Percentiles rank a stretch among this genome's conserved stretches.
Conservation (phyloP, 2,888 invertebrate genomes). For the Apomyelois bistriatella region DNA sequence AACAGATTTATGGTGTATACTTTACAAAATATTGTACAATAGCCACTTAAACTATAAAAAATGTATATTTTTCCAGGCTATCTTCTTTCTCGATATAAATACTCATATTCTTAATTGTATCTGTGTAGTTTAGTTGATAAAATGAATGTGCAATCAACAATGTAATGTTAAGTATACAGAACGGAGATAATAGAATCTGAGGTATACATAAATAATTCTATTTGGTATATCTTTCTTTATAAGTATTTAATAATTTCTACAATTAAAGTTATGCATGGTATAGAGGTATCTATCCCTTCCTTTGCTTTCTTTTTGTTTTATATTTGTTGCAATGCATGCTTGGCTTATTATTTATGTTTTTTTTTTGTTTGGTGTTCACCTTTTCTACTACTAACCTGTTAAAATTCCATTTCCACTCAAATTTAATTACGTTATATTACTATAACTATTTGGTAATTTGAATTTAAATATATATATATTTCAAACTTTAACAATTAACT, state of each 20-base stretch:
- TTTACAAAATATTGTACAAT: too few species aligned
- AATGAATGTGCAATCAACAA: constrained; percentile 8
- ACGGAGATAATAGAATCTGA: constrained; percentile 10
- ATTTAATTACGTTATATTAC: too few species aligned
- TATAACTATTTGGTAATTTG: too few species aligned
- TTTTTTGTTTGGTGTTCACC: constrained; percentile 8
- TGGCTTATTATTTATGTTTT: not conserved
- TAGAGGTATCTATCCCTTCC: not conserved
- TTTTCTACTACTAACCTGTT: constrained; percentile 7
- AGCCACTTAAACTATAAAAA: too few species aligned
- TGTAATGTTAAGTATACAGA: constrained; percentile 7
- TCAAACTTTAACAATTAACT: not conserved
- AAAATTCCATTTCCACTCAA: not conserved
- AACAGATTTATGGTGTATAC: too few species aligned
- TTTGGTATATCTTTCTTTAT: not conserved
- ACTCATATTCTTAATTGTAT: too few species aligned
- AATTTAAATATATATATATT: too few species aligned
- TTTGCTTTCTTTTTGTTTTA: not conserved
- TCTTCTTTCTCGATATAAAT: too few species aligned
- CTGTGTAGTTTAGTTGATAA: not conserved
- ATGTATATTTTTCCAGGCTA: too few species aligned
- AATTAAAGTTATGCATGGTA: not conserved
- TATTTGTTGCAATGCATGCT: constrained; percentile 3
- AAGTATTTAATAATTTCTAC: not conserved
- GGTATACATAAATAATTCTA: not conserved